phyloP scores from a whole-genome alignment of 1,140 invertebrate genomes.

The Meloidogyne floridensis region DNA sequence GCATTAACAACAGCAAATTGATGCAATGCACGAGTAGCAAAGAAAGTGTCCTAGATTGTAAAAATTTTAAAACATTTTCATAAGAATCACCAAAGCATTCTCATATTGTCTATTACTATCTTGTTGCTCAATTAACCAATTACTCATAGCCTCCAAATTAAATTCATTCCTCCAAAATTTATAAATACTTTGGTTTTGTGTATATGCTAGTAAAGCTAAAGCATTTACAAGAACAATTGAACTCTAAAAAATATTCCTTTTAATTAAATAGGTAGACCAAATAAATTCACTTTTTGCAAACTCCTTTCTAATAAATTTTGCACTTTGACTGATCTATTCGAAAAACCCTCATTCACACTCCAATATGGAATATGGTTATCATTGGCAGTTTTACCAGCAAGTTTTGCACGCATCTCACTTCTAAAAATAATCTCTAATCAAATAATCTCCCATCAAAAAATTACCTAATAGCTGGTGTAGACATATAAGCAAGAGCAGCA shows the following conservation, averaged over 20 bases:
- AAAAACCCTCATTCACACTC: neutral
- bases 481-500: slow-evolving; percentile 38
- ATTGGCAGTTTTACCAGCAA: slow-evolving; percentile 21
- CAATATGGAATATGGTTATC: slow-evolving; percentile 19
- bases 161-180: slow-evolving; percentile 40
- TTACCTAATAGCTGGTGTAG: slow-evolving; percentile 31
- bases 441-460: too few species aligned
- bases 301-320: slow-evolving; percentile 12
- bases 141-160: slow-evolving; percentile 40
- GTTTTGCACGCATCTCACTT: slow-evolving; percentile 29
- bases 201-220: slow-evolving; percentile 48
- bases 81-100: slow-evolving; percentile 45
- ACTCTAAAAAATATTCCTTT: slow-evolving; percentile 22
- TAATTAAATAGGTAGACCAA: neutral
- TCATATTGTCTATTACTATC: slow-evolving; percentile 41
- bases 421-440: neutral
- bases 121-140: slow-evolving; percentile 51
- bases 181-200: slow-evolving; percentile 39
- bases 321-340: neutral
- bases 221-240: slow-evolving; percentile 44
- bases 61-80: slow-evolving; percentile 20
- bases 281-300: slow-evolving; percentile 8
- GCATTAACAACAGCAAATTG: slow-evolving; percentile 25
- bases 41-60: slow-evolving; percentile 47
- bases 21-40: slow-evolving; percentile 40